These are phyloP conservation scores for Heliconius ismenius DNA, from an alignment of 2,888 invertebrate genomes.

Conservation along the genomic window DNA sequence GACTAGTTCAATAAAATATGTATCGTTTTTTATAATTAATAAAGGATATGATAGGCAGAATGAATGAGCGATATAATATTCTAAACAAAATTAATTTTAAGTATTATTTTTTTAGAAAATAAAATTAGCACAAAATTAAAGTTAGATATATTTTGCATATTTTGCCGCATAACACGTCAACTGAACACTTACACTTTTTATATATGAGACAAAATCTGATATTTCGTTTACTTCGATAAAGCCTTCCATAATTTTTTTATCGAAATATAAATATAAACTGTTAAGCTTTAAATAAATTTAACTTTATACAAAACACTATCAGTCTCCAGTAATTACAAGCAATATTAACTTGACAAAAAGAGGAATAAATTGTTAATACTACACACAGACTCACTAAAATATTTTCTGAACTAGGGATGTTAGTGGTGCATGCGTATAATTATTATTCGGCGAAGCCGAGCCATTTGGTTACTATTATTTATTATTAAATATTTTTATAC, in stretches of 20 bases:
- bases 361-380: slow-evolving; percentile 14
- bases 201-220: slow-evolving; percentile 89
- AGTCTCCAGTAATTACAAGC: slow-evolving; percentile 13
- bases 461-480: neutral
- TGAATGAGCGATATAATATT: neutral
- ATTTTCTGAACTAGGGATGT: slow-evolving; percentile 2
- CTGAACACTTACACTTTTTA: slow-evolving; percentile 86
- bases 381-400: slow-evolving; percentile 13
- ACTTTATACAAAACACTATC: neutral
- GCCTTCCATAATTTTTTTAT: slow-evolving; percentile 73
- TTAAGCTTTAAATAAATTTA: slow-evolving; percentile 7
- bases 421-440: neutral
- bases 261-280: neutral
- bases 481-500: neutral
- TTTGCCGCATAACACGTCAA: slow-evolving; percentile 38
- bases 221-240: slow-evolving; percentile 88
- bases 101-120: neutral
- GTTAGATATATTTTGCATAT: neutral
- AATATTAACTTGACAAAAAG: slow-evolving; percentile 26
- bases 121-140: neutral
- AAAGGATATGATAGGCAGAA: neutral
- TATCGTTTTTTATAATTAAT: neutral
- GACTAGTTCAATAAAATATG: neutral
- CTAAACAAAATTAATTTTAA: neutral
- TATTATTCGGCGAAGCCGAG: neutral